Evolutionary conservation across 2,888 invertebrate genomes (phyloP).

Genomic region (Ectemnius lituratus): DNA sequence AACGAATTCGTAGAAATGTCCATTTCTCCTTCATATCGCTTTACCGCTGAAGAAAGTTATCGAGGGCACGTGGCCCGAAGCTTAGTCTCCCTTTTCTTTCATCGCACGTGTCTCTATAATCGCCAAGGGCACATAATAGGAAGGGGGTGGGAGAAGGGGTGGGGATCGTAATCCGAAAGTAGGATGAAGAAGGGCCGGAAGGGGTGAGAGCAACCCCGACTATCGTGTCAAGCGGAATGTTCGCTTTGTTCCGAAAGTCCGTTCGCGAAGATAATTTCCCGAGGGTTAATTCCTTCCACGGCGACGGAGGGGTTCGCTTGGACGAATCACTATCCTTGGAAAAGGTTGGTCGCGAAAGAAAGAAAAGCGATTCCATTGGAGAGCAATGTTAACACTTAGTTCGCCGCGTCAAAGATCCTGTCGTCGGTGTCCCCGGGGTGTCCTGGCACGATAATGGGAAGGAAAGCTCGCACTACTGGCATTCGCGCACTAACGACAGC

Average conservation of each 20-base stretch:
- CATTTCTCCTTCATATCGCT: too few relatives aligned
- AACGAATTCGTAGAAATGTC: too few relatives aligned
- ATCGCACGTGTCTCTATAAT: constrained; percentile 3
- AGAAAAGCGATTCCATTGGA: constrained; percentile 59
- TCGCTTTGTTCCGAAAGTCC: constrained; percentile 50
- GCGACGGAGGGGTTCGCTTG: neutral
- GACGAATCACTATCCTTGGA: constrained; percentile 12
- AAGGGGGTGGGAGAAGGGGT: neutral
- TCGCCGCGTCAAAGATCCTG: constrained; percentile 70
- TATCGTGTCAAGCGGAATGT: constrained; percentile 45
- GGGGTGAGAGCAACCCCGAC: constrained; percentile 12
- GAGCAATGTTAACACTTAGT: constrained; percentile 71
- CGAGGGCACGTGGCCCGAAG: too few relatives aligned
- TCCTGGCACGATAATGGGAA: constrained; percentile 59
- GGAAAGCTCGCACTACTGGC: constrained; percentile 54
- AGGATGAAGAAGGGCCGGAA: neutral
- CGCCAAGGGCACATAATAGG: neutral
- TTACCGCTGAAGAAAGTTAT: too few relatives aligned
- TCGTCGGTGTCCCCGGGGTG: constrained; percentile 64
- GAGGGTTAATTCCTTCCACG: constrained; percentile 70
- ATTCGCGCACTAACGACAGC: constrained; percentile 50
- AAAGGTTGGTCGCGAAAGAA: constrained; percentile 20
- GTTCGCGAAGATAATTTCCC: constrained; percentile 68
- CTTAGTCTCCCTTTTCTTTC: neutral
- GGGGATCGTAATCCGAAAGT: neutral